A percentile compares a stretch with the other conserved stretches of the same genome.
These are phyloP conservation scores for Coptotermes formosanus DNA, from an alignment of 1,140 invertebrate genomes.

Conservation along the genomic window DNA sequence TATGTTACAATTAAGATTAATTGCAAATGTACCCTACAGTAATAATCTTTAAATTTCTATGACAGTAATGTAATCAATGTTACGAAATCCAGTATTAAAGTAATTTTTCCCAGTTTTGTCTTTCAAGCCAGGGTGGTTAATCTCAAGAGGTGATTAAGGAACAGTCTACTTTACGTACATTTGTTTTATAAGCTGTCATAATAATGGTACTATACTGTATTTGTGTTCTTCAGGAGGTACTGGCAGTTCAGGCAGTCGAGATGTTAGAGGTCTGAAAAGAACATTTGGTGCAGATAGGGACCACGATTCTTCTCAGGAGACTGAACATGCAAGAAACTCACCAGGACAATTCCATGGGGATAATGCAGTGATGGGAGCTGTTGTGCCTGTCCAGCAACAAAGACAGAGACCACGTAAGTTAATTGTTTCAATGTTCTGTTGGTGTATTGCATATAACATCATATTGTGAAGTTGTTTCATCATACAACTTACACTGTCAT, in stretches of 20 bases:
- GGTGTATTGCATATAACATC: not conserved
- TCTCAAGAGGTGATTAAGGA: no score
- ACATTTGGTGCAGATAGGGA: not conserved
- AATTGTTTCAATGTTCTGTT: no score
- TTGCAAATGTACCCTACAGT: no score
- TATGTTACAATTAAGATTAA: no score
- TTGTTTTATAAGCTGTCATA: not conserved
- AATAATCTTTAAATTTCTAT: no score
- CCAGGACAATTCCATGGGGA: constrained; percentile 2
- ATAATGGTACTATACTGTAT: not conserved
- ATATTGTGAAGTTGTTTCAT: no score
- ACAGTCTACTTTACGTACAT: no score
- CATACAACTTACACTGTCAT: no score
- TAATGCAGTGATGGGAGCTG: not conserved
- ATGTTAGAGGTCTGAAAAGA: not conserved
- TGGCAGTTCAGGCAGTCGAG: not conserved
- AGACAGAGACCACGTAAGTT: not conserved
- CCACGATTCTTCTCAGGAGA: not conserved
- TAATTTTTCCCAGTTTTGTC: no score
- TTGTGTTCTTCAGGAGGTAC: not conserved
- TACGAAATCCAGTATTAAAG: no score
- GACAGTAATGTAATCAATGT: no score
- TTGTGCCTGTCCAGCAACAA: not conserved
- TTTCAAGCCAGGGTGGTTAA: no score
- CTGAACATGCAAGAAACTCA: constrained; percentile 5